A percentile compares a stretch with the other conserved stretches of the same genome.
Conservation (phyloP, 1,140 invertebrate species). For the Berghia stephanieae region DNA sequence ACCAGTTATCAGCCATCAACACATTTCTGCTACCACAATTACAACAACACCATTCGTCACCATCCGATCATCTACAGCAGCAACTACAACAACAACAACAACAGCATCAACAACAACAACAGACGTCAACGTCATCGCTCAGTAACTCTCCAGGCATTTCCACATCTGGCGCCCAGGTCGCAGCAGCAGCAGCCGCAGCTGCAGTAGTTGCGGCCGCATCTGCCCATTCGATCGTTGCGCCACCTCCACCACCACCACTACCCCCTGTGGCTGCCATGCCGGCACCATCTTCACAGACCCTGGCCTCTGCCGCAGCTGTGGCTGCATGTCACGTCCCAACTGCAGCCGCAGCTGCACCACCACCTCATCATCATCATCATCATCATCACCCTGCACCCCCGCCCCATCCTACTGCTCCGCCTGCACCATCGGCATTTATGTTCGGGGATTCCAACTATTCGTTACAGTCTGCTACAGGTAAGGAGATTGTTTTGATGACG, state of each 20-base stretch:
- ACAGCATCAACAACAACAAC: too few relatives aligned
- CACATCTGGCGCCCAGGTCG: too few relatives aligned
- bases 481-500: too few relatives aligned
- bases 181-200: too few relatives aligned
- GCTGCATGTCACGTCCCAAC: background rate
- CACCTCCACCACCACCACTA: background rate
- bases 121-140: too few relatives aligned
- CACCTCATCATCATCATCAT: background rate
- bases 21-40: constrained; percentile 48
- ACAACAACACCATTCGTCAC: background rate
- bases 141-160: too few relatives aligned
- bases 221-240: too few relatives aligned
- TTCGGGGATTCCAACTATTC: constrained; percentile 12
- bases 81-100: too few relatives aligned
- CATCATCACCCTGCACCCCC: background rate
- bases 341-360: background rate
- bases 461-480: background rate
- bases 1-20: constrained; percentile 70
- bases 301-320: background rate
- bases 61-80: too few relatives aligned
- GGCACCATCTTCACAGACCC: background rate
- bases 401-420: background rate
- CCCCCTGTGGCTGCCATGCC: too few relatives aligned
- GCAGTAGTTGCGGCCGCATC: too few relatives aligned
- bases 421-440: background rate